Evolutionary conservation across 2,797 vertebrate species (phyloP), one percentile per base, ranked within the genome.

Genomic region (Urosaurus nigricauda): DNA sequence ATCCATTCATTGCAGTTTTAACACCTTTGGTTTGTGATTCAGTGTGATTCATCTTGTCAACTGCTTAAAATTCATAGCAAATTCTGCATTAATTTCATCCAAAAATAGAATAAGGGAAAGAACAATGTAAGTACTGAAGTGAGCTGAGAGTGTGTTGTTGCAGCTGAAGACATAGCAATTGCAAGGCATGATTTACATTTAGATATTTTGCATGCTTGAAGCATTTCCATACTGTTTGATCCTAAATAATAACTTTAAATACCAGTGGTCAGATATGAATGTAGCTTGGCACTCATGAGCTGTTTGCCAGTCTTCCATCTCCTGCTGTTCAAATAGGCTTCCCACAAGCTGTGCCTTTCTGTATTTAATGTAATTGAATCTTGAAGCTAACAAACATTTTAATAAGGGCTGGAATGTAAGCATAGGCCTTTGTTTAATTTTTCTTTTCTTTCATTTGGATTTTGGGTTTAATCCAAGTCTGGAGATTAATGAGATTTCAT

Each of bases 21-120:
- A 89, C 83, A 78, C 56, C 58, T 94, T 93, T 93, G 91, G 93
- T 90, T 95, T 93, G 90, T 93, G 80, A 91, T 87, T 89, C 86
- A 93, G 73, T 73, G 29, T 94, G 92, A 91, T 94, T 94, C 90
- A 91, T 92, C 87, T 51, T 94, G 91, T 93, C 86, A 94, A n/a
- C 87, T 93, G 7, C 82, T 94, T 94, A 93, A 94, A 93, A 95
- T 93, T 90, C 89, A 84, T 92, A 86, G 92, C 71, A 87, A 95
- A 88, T 17, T 89, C 87, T 91, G 84, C 82, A 21, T 92, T 96
- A 91, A 93, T 90, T 40, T 86, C 92, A 92, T 86, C 87, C 84
- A 93, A 88, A 92, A 92, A 93, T 93, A 90, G 78, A 92, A 90
- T 43, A 60, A 74, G 70, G 88, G 84, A 56, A 74, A 71, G 87